Conservation (phyloP, 2,888 invertebrate species). For the Agrotis exclamationis region DNA sequence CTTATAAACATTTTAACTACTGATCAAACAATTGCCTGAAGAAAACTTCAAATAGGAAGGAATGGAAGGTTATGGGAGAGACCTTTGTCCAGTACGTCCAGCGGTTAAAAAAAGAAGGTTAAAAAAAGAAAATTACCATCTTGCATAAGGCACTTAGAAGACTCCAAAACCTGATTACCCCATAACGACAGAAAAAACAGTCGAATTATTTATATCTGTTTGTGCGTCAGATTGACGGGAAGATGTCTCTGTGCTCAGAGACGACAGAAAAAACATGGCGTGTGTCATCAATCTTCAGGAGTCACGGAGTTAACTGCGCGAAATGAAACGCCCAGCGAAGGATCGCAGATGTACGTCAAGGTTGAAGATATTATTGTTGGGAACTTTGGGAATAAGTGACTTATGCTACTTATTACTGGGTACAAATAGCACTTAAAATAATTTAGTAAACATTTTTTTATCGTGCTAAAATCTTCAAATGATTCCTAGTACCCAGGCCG, state of each 20-base stretch:
- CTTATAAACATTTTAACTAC: no score
- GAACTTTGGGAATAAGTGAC: constrained; percentile 17
- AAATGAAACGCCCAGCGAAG: constrained; percentile 39
- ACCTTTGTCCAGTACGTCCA: no score
- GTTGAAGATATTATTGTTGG: constrained; percentile 28
- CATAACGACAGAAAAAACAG: constrained; percentile 27
- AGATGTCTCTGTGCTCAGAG: constrained; percentile 30
- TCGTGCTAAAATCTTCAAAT: no score
- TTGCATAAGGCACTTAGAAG: neutral
- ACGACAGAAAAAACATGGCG: constrained; percentile 52
- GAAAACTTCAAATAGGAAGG: no score
- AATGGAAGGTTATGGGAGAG: no score
- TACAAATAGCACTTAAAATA: neutral
- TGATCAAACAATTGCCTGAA: no score
- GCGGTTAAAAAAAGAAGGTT: no score
- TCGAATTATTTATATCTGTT: constrained; percentile 57
- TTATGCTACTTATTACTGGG: neutral
- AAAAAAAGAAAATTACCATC: no score
- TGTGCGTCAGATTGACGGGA: constrained; percentile 56
- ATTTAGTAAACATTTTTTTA: no score
- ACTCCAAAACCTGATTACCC: neutral
- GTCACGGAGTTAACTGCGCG: constrained; percentile 53
- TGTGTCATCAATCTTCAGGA: constrained; percentile 60
- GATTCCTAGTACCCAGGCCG: no score
- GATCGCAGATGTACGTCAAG: constrained; percentile 56